Percentiles rank a stretch among this genome's conserved stretches.
Evolutionary conservation across 2,888 invertebrate species (phyloP).

Genomic region (Plemyria rubiginata): DNA sequence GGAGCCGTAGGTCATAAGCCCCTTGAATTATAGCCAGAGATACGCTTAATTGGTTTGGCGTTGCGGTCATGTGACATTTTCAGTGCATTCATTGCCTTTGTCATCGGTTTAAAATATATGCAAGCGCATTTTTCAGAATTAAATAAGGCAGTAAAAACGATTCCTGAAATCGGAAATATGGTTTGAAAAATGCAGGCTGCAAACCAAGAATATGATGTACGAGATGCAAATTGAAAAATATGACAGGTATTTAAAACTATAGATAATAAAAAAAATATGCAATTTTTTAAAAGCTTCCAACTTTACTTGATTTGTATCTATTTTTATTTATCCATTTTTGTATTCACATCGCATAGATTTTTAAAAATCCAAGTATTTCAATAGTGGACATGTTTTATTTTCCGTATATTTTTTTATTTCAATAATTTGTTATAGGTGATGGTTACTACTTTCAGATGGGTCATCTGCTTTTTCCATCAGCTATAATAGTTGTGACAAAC

Average conservation of each 20-base stretch:
- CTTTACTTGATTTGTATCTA: no score
- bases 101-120: constrained; percentile 76
- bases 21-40: constrained; percentile 74
- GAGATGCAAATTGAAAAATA: background rate
- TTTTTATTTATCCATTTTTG: no score
- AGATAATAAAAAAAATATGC: no score
- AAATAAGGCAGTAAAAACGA: constrained; percentile 54
- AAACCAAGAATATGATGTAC: background rate
- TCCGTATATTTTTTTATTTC: no score
- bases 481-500: no score
- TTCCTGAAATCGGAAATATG: constrained; percentile 27
- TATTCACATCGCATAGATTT: no score
- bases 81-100: constrained; percentile 80
- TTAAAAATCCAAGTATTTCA: no score
- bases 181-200: constrained; percentile 20
- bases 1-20: constrained; percentile 36
- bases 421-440: no score
- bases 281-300: background rate
- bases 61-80: constrained; percentile 80
- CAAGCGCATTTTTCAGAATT: constrained; percentile 66
- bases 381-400: no score
- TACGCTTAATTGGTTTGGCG: constrained; percentile 82
- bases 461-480: no score
- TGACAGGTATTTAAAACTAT: background rate
- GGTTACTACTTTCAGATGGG: no score